Evolutionary conservation across 2,888 invertebrate genomes (phyloP).

Genomic region (Chymomyza procnemis): DNA sequence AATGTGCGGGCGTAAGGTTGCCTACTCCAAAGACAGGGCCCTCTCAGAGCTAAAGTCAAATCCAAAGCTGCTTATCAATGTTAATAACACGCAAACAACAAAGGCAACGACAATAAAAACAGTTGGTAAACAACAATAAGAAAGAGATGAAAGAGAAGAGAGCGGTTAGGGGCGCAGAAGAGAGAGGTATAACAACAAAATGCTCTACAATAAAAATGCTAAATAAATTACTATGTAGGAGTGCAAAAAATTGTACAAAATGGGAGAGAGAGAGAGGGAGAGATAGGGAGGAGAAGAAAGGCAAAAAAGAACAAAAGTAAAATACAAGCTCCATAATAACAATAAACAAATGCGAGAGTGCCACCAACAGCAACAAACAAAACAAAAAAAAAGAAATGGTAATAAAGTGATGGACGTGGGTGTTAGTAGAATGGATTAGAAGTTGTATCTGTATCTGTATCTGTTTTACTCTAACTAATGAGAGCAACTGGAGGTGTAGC

Average conservation of each 20-base stretch:
- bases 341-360: background rate
- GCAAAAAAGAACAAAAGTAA: background rate
- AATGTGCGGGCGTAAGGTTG: conserved; percentile 57
- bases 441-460: no score
- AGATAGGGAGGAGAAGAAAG: conserved; percentile 4
- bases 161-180: conserved; percentile 21
- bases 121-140: conserved; percentile 41
- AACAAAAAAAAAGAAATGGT: conserved; percentile 40
- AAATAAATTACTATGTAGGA: conserved; percentile 63
- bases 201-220: conserved; percentile 63
- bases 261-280: background rate
- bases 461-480: no score
- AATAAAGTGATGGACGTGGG: conserved; percentile 70
- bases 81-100: conserved; percentile 57
- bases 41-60: conserved; percentile 17
- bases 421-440: conserved; percentile 24
- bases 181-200: conserved; percentile 48
- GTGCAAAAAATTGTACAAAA: conserved; percentile 1
- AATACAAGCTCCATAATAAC: background rate
- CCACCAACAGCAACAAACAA: no score
- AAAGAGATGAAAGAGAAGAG: no score
- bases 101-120: conserved; percentile 40
- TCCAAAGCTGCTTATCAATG: conserved; percentile 33
- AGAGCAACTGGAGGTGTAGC: conserved; percentile 5
- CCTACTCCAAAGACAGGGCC: conserved; percentile 12